A percentile compares a stretch with the other conserved stretches of the same genome.
phyloP scores from a whole-genome alignment of 2,113 vertebrate genomes.

The Datnioides undecimradiatus region DNA sequence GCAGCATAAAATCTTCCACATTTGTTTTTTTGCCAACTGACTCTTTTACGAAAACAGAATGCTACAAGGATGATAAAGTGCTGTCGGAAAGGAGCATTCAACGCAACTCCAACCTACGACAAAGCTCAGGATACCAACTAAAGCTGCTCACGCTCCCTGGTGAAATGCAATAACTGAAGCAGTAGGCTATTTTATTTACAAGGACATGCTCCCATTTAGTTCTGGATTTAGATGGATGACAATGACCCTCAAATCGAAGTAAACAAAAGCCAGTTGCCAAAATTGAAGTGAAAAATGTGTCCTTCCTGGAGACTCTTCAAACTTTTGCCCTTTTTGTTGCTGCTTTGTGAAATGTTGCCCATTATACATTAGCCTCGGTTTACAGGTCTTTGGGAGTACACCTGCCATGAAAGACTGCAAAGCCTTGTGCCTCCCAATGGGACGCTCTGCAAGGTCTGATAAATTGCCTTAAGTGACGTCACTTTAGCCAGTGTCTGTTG shows the following conservation, averaged over 20 bases:
- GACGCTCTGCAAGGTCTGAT: background rate
- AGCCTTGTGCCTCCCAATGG: background rate
- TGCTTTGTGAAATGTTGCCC: background rate
- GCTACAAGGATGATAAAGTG: background rate
- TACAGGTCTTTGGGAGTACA: background rate
- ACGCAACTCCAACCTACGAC: constrained; percentile 1
- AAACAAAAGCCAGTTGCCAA: constrained; percentile 21
- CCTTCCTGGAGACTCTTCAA: background rate
- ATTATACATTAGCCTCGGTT: background rate
- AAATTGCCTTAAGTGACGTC: background rate
- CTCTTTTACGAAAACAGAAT: background rate
- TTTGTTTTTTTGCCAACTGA: background rate
- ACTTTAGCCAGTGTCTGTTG: background rate
- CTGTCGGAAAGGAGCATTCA: background rate
- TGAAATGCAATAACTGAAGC: constrained; percentile 44
- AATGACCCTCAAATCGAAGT: constrained; percentile 28
- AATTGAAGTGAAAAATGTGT: constrained; percentile 9
- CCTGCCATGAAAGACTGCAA: background rate
- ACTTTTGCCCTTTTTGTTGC: background rate
- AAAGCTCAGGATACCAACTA: background rate
- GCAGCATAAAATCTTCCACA: background rate
- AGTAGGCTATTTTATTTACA: constrained; percentile 51
- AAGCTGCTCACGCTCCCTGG: background rate
- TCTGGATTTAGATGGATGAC: constrained; percentile 32
- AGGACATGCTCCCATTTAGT: constrained; percentile 34